Evolutionary conservation across 2,888 invertebrate genomes (phyloP).

Genomic region (Chrysodeixis includens): DNA sequence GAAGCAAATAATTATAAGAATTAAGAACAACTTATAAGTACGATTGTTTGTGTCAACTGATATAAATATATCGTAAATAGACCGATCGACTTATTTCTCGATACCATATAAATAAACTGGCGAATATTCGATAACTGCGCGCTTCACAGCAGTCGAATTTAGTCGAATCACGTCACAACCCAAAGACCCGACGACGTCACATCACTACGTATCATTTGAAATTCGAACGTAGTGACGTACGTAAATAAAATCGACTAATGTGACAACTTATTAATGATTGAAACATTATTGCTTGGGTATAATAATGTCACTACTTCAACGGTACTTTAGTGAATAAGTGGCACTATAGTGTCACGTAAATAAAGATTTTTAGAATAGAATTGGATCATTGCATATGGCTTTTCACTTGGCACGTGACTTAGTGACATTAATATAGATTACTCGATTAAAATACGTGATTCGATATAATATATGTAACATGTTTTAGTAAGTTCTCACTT

Average conservation of each 20-base stretch:
- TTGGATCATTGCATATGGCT: conserved; percentile 51
- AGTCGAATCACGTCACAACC: conserved; percentile 55
- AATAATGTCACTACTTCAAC: conserved; percentile 29
- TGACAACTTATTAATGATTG: conserved; percentile 56
- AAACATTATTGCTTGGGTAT: conserved; percentile 14
- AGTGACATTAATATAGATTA: conserved; percentile 34
- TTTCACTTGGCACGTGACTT: conserved; percentile 24
- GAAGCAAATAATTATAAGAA: conserved; percentile 61
- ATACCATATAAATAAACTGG: conserved; percentile 55
- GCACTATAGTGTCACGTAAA: conserved; percentile 42
- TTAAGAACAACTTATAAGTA: conserved; percentile 64
- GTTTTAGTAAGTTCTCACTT: conserved; percentile 54
- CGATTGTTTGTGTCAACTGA: conserved; percentile 59
- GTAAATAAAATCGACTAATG: conserved; percentile 50
- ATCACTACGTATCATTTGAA: conserved; percentile 47
- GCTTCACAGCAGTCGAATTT: conserved; percentile 48
- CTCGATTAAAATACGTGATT: neutral
- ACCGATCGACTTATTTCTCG: conserved; percentile 51
- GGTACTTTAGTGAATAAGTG: conserved; percentile 36
- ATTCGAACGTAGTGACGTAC: conserved; percentile 46
- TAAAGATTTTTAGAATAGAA: conserved; percentile 46
- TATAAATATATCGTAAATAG: conserved; percentile 52
- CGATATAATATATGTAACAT: conserved; percentile 20
- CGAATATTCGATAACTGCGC: conserved; percentile 50
- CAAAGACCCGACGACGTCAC: conserved; percentile 59